A percentile compares a stretch with the other conserved stretches of the same genome.
These are phyloP conservation scores for Sinelater perroti DNA, from an alignment of 2,888 invertebrate species.

Conservation along the genomic window DNA sequence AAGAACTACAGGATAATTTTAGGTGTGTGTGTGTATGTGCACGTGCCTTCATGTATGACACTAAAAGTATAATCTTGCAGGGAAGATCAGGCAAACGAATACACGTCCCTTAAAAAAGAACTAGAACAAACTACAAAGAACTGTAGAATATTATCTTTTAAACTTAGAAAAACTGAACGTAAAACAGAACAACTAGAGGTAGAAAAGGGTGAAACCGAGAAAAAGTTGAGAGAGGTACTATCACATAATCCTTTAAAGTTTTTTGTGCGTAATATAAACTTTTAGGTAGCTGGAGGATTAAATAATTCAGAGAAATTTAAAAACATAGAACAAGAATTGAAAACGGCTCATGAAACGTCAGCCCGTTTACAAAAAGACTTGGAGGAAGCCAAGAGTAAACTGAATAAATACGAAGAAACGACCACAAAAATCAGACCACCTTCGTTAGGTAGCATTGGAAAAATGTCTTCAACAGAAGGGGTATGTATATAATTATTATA, in stretches of 20 bases:
- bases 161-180: slow-evolving; percentile 94
- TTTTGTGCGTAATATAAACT: slow-evolving; percentile 11
- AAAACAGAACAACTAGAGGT: slow-evolving; percentile 85
- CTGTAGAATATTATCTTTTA: slow-evolving; percentile 97
- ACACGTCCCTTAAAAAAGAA: slow-evolving; percentile 91
- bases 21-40: slow-evolving; percentile 63
- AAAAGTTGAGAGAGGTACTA: slow-evolving; percentile 68
- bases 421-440: slow-evolving; percentile 67
- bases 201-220: slow-evolving; percentile 80
- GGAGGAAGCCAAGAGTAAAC: slow-evolving; percentile 71
- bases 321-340: slow-evolving; percentile 86
- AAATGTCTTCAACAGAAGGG: slow-evolving; percentile 68
- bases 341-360: slow-evolving; percentile 79
- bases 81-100: slow-evolving; percentile 97
- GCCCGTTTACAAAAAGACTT: slow-evolving; percentile 75
- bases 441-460: slow-evolving; percentile 65
- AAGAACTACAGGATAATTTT: slow-evolving; percentile 98
- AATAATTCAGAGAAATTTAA: slow-evolving; percentile 75
- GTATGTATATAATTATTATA: slow-evolving; percentile 58
- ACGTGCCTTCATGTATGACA: neutral
- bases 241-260: no score
- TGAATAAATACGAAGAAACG: slow-evolving; percentile 56
- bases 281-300: slow-evolving; percentile 64
- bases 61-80: no score
- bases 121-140: slow-evolving; percentile 97